phyloP scores from a whole-genome alignment of 2,888 invertebrate species.

The Lasius fuliginosus region DNA sequence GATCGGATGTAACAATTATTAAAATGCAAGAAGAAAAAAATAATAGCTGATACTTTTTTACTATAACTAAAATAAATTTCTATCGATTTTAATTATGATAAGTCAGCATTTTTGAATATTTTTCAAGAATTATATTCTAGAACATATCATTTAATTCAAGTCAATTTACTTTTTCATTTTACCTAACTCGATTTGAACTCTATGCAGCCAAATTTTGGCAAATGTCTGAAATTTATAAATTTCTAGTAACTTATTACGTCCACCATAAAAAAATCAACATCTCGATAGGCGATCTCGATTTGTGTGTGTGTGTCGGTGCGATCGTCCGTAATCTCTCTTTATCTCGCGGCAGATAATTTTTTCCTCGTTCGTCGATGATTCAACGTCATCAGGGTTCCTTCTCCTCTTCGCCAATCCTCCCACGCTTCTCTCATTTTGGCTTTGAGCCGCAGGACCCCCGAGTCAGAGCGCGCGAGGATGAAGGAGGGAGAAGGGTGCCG shows the following conservation, averaged over 20 bases:
- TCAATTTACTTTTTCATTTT: neutral
- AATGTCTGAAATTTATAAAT: neutral
- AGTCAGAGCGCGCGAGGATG: slow-evolving; percentile 36
- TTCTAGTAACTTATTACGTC: neutral
- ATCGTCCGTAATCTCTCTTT: slow-evolving; percentile 33
- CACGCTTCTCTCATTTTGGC: slow-evolving; percentile 52
- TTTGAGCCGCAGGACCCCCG: slow-evolving; percentile 29
- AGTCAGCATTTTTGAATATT: neutral
- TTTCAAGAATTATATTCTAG: neutral
- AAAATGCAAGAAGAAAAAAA: no score
- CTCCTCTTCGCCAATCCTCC: slow-evolving; percentile 25
- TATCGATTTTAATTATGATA: neutral
- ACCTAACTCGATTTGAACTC: neutral
- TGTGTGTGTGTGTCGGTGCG: slow-evolving; percentile 1
- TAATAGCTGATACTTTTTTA: no score
- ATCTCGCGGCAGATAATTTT: slow-evolving; percentile 30
- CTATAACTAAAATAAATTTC: neutral
- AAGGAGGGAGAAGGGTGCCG: slow-evolving; percentile 48
- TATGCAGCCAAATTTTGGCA: neutral
- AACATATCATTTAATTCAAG: neutral
- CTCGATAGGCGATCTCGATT: slow-evolving; percentile 9
- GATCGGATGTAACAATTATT: no score
- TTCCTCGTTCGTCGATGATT: slow-evolving; percentile 38
- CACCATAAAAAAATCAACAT: slow-evolving; percentile 16
- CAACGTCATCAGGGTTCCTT: slow-evolving; percentile 57